Conservation (phyloP, 92 coral and sea anemone genomes). For the Epizoanthus stellaris region DNA sequence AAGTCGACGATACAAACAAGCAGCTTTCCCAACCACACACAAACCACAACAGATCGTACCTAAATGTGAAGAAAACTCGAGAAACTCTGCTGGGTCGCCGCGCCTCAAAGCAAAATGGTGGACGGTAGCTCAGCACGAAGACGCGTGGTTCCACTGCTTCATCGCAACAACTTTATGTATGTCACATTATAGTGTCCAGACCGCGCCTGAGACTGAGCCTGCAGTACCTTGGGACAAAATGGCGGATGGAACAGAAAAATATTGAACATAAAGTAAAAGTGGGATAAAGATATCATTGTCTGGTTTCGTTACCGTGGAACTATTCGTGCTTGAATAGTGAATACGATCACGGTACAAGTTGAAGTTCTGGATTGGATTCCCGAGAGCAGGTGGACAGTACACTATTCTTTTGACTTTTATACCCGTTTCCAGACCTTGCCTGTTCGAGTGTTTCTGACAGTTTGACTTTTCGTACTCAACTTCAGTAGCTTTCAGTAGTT, state of each 20-base stretch:
- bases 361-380: too few species aligned
- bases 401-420: too few species aligned
- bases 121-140: conserved; percentile 71
- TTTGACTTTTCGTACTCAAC: too few species aligned
- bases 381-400: too few species aligned
- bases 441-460: too few species aligned
- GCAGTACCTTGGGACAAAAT: conserved; percentile 32
- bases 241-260: conserved; percentile 17
- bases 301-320: too few species aligned
- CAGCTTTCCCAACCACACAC: not conserved
- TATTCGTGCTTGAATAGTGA: too few species aligned
- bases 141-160: conserved; percentile 82
- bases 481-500: too few species aligned
- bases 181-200: conserved; percentile 1
- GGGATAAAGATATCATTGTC: too few species aligned
- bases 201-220: not conserved
- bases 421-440: too few species aligned
- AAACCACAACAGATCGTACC: conserved; percentile 38
- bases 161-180: conserved; percentile 11
- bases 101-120: conserved; percentile 80
- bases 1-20: not conserved
- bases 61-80: conserved; percentile 50
- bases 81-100: conserved; percentile 77
- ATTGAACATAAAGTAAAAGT: too few species aligned
- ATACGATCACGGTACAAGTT: too few species aligned